These are phyloP conservation scores for Calcarius lapponicus DNA, from an alignment of 2,797 vertebrate genomes.

Conservation along the genomic window DNA sequence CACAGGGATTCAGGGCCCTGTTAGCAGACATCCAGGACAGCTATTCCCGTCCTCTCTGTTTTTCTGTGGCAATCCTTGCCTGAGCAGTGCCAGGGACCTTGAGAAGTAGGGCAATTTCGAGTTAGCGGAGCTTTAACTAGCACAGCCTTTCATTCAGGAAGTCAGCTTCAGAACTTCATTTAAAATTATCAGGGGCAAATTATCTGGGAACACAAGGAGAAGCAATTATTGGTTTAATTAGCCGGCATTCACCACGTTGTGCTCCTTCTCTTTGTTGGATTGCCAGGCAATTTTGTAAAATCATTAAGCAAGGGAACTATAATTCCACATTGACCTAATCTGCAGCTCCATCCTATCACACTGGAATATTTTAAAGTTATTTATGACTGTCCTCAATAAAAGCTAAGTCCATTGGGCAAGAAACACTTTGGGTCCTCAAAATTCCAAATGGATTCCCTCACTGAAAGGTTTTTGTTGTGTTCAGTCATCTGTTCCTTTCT, in stretches of 20 bases:
- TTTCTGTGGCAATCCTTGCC: background rate
- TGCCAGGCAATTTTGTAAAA: constrained; percentile 83
- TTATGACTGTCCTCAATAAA: constrained; percentile 79
- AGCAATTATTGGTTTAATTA: constrained; percentile 86
- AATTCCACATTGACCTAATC: constrained; percentile 81
- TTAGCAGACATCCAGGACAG: background rate
- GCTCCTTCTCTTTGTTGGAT: constrained; percentile 79
- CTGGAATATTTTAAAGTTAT: constrained; percentile 80
- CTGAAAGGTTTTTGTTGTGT: constrained; percentile 16
- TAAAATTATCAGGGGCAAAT: constrained; percentile 81
- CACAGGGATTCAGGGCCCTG: background rate
- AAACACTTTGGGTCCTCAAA: constrained; percentile 43
- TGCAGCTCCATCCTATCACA: constrained; percentile 72
- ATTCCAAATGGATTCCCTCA: constrained; percentile 49
- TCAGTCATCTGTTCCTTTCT: constrained; percentile 7
- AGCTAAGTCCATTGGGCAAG: constrained; percentile 63
- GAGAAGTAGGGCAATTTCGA: constrained; percentile 73
- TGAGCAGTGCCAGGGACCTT: constrained; percentile 11
- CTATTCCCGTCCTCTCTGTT: background rate
- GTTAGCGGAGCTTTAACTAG: constrained; percentile 62
- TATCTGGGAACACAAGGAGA: constrained; percentile 81
- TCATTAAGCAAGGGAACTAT: constrained; percentile 80
- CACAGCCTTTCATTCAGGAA: constrained; percentile 71
- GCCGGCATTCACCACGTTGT: constrained; percentile 73
- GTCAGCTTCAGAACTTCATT: constrained; percentile 74